Percentiles rank a stretch among this genome's conserved stretches.
These are phyloP conservation scores for Gymnocypris eckloni DNA, from an alignment of 2,797 vertebrate genomes.

Conservation along the genomic window DNA sequence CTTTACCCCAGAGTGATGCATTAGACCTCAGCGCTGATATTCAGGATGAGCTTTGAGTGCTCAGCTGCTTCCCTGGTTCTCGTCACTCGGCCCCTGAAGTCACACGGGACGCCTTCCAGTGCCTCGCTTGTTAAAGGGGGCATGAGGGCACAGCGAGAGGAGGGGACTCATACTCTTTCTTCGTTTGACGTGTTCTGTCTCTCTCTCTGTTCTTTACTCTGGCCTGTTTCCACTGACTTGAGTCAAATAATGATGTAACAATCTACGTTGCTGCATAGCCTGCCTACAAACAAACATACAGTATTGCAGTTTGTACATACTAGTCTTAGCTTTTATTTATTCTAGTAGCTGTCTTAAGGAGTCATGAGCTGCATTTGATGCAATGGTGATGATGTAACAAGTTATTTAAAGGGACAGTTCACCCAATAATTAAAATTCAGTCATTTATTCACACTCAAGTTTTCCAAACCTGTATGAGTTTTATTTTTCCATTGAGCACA, in stretches of 20 bases:
- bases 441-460: not conserved
- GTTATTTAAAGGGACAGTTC: not conserved
- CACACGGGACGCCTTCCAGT: constrained; percentile 31
- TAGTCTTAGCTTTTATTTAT: not conserved
- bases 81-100: constrained; percentile 34
- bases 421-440: not conserved
- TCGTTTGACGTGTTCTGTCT: not conserved
- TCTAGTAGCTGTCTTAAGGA: not conserved
- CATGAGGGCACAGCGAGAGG: constrained; percentile 31
- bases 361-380: not conserved
- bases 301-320: not conserved
- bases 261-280: not conserved
- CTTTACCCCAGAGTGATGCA: constrained; percentile 28
- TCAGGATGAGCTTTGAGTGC: constrained; percentile 34
- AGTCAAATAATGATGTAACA: not conserved
- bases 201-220: constrained; percentile 2
- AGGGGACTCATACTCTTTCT: constrained; percentile 12
- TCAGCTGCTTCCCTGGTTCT: constrained; percentile 40
- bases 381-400: not conserved
- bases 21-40: constrained; percentile 25
- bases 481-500: not conserved
- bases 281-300: not conserved
- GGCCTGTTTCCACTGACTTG: not conserved
- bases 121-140: constrained; percentile 29
- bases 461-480: not conserved